Percentiles rank a stretch among this genome's conserved stretches.
Evolutionary conservation across 1,140 invertebrate species (phyloP).

Genomic region (Drosophila ercepeae): DNA sequence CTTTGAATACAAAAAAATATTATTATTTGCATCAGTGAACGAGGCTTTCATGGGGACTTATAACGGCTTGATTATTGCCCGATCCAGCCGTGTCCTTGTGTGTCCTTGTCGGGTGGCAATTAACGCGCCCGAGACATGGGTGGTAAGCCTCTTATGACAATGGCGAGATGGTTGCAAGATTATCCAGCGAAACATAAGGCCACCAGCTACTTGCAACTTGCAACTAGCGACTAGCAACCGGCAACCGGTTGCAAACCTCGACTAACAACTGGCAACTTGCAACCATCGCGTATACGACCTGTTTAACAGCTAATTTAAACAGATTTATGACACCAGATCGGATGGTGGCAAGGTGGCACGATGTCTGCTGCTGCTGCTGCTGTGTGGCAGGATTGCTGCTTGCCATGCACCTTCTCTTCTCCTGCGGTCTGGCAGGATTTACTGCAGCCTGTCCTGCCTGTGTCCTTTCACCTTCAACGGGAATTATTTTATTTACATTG

Average conservation of each 20-base stretch:
- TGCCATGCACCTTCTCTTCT: neutral
- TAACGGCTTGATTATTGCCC: slow-evolving; percentile 11
- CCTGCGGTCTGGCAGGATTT: neutral
- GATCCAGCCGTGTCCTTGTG: slow-evolving; percentile 7
- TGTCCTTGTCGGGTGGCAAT: slow-evolving; percentile 20
- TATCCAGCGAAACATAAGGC: slow-evolving; percentile 3
- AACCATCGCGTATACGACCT: slow-evolving; percentile 48
- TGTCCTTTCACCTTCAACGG: neutral
- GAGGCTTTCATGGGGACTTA: slow-evolving; percentile 11
- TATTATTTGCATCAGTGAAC: too few species aligned
- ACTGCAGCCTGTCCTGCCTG: neutral
- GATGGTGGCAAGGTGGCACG: slow-evolving; percentile 4
- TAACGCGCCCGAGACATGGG: neutral
- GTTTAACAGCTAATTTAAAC: slow-evolving; percentile 68
- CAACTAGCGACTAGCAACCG: neutral
- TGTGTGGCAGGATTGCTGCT: neutral
- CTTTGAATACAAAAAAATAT: too few species aligned
- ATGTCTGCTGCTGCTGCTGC: slow-evolving; percentile 23
- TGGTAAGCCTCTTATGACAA: slow-evolving; percentile 9
- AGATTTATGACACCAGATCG: slow-evolving; percentile 57
- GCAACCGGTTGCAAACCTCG: neutral
- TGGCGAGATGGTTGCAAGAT: neutral
- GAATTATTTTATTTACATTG: neutral
- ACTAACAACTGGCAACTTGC: slow-evolving; percentile 12
- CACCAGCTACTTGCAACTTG: neutral